Conservation (phyloP, 2,888 invertebrate species). For the Dryobotodes eremita region DNA sequence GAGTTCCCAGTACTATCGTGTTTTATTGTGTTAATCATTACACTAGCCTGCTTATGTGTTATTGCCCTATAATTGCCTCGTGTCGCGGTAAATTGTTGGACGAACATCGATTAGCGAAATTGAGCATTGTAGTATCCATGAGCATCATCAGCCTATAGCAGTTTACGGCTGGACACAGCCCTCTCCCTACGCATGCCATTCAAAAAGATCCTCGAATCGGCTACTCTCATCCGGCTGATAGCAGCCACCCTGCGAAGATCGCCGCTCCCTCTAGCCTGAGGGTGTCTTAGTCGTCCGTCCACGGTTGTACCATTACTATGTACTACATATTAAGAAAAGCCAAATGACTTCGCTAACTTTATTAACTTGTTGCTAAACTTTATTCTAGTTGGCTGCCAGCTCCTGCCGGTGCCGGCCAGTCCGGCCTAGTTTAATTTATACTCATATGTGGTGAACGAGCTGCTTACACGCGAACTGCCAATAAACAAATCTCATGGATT, state of each 20-base stretch:
- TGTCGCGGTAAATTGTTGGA: background rate
- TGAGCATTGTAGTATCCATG: background rate
- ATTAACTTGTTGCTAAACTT: background rate
- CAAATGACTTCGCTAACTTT: background rate
- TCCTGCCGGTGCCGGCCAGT: background rate
- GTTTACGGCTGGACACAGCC: background rate
- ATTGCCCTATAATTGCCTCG: no score
- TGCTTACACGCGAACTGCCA: background rate
- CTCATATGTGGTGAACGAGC: no score
- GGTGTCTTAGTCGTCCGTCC: background rate
- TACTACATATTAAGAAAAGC: background rate
- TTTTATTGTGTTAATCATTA: background rate
- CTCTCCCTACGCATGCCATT: background rate
- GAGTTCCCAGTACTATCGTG: slow-evolving; percentile 17
- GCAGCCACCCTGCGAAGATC: background rate
- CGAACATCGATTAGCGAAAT: background rate
- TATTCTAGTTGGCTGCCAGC: no score
- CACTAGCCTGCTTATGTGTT: background rate
- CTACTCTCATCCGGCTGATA: background rate
- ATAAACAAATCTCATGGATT: background rate
- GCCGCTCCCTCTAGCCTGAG: background rate
- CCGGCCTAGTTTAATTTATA: background rate
- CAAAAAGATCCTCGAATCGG: background rate
- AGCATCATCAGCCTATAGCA: no score
- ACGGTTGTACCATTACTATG: no score